Percentiles rank a stretch among this genome's conserved stretches.
Evolutionary conservation across 1,140 invertebrate species (phyloP).

Genomic region (Chironomus striatipennis): DNA sequence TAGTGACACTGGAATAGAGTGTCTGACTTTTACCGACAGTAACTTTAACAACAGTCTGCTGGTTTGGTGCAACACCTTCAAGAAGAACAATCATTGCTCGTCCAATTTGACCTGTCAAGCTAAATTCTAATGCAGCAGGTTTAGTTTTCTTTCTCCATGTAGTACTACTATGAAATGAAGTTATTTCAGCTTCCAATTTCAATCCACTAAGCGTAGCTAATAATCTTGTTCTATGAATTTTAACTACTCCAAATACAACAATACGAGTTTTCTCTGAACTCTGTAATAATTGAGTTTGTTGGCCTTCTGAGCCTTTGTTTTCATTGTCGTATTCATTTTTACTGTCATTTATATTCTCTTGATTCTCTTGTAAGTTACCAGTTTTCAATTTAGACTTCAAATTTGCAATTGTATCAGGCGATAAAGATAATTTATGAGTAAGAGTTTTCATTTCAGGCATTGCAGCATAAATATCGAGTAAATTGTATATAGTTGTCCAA

Average conservation of each 20-base stretch:
- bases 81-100: conserved; percentile 85
- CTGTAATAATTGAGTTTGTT: conserved; percentile 25
- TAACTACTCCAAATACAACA: conserved; percentile 70
- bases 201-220: conserved; percentile 86
- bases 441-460: conserved; percentile 92
- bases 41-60: conserved; percentile 92
- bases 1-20: conserved; percentile 74
- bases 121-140: conserved; percentile 64
- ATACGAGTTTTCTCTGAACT: conserved; percentile 34
- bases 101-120: conserved; percentile 82
- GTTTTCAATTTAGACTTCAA: conserved; percentile 36
- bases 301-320: conserved; percentile 41
- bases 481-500: conserved; percentile 89
- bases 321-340: conserved; percentile 43
- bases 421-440: conserved; percentile 44
- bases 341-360: conserved; percentile 34
- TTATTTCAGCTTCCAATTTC: conserved; percentile 48
- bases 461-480: conserved; percentile 86
- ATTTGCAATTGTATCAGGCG: conserved; percentile 38
- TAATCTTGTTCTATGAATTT: conserved; percentile 78
- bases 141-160: conserved; percentile 39
- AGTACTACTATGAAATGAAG: conserved; percentile 37
- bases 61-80: conserved; percentile 79
- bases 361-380: neutral
- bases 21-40: conserved; percentile 87